Conservation (phyloP, 37 sponge, comb jelly and placozoan genomes). For the Cliona cf. orientalis region DNA sequence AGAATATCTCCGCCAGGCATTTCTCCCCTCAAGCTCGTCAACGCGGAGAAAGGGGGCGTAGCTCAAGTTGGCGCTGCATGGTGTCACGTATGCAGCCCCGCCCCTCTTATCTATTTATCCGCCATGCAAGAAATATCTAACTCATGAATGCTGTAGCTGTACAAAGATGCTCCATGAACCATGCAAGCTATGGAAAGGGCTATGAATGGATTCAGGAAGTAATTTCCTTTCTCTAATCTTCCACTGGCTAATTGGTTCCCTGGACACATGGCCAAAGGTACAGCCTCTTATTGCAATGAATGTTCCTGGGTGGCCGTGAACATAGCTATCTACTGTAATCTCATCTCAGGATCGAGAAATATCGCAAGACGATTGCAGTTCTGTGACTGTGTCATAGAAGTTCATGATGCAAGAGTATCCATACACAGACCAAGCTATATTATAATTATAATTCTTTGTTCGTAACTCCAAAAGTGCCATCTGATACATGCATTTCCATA, state of each 20-base stretch:
- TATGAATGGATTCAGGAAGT: constrained; percentile 28
- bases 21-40: background rate
- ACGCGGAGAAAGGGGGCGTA: constrained; percentile 48
- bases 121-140: background rate
- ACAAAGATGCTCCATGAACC: background rate
- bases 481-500: background rate
- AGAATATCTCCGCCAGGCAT: background rate
- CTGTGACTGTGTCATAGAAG: constrained; percentile 79
- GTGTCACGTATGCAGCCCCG: constrained; percentile 2
- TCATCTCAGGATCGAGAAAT: constrained; percentile 38
- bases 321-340: background rate
- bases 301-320: background rate
- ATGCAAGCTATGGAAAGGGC: background rate
- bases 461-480: no score
- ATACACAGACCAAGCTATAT: no score
- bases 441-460: no score
- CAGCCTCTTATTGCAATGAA: background rate
- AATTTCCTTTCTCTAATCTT: constrained; percentile 42
- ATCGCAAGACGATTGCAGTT: constrained; percentile 41
- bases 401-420: constrained; percentile 85
- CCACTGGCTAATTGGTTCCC: constrained; percentile 69
- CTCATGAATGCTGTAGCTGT: background rate
- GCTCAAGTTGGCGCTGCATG: background rate
- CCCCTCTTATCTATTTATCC: constrained; percentile 4
- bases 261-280: constrained; percentile 85